phyloP scores from a whole-genome alignment of 2,888 invertebrate genomes.

The Drosophila mulleri region DNA sequence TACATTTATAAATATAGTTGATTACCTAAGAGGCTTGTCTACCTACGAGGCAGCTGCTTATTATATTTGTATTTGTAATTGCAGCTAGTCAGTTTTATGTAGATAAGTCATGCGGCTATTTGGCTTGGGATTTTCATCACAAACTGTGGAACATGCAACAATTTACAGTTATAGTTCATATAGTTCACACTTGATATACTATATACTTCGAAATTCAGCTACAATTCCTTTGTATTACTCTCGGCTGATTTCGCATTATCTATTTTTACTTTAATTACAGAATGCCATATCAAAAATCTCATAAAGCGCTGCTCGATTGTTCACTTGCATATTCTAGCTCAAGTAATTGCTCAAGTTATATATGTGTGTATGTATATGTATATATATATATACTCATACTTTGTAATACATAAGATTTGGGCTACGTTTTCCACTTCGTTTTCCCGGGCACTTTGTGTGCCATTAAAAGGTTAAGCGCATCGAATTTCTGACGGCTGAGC shows the following conservation, averaged over 20 bases:
- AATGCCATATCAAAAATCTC: conserved; percentile 21
- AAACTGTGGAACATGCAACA: not conserved
- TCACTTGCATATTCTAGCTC: conserved; percentile 20
- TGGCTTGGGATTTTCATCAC: not conserved
- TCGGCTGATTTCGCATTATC: not conserved
- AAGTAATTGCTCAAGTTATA: conserved; percentile 25
- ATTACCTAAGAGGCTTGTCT: not conserved
- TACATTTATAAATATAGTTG: not conserved
- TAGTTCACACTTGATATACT: not conserved
- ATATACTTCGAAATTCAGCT: not conserved
- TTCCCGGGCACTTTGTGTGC: conserved; percentile 26
- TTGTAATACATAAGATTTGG: not conserved
- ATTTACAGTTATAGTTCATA: conserved; percentile 5
- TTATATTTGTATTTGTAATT: not conserved
- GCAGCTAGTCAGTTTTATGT: not conserved
- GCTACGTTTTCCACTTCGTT: conserved; percentile 1
- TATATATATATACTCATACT: not conserved
- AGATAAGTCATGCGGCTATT: not conserved
- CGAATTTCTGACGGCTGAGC: conserved; percentile 53
- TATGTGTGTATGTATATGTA: not conserved
- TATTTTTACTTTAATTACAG: not conserved
- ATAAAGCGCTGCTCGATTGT: conserved; percentile 53
- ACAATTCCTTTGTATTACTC: not conserved
- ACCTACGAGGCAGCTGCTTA: not conserved
- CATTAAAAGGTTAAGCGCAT: conserved; percentile 61